Evolutionary conservation across 1,140 invertebrate genomes (phyloP).

Genomic region (Oryctes rhinoceros): DNA sequence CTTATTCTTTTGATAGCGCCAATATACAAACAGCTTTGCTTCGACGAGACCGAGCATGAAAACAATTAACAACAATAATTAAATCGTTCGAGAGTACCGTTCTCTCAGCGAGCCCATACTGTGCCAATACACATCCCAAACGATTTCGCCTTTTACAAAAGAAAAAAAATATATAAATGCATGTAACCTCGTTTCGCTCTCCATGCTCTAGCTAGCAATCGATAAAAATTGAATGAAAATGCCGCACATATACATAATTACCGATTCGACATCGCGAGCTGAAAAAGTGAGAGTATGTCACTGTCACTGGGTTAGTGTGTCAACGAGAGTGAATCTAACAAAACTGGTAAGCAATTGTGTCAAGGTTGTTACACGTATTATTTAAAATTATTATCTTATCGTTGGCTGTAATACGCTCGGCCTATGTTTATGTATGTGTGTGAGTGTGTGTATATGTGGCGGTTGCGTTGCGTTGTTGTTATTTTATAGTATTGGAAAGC

Average conservation of each 20-base stretch:
- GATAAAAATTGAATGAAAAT: slow-evolving; percentile 23
- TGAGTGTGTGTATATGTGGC: neutral
- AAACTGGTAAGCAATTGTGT: slow-evolving; percentile 42
- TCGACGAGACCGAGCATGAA: no score
- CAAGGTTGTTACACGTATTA: slow-evolving; percentile 40
- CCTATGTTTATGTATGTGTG: neutral
- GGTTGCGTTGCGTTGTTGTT: slow-evolving; percentile 4
- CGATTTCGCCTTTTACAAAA: neutral
- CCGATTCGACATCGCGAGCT: slow-evolving; percentile 2
- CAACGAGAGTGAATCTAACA: slow-evolving; percentile 43
- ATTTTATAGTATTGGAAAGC: neutral
- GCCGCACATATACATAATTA: slow-evolving; percentile 8
- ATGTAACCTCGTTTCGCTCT: neutral
- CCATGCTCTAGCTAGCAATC: neutral
- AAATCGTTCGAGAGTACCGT: no score
- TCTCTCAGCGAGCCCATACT: no score
- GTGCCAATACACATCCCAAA: no score
- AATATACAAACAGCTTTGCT: no score
- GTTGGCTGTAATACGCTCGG: neutral
- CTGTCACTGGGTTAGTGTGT: slow-evolving; percentile 41
- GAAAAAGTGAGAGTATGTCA: slow-evolving; percentile 40
- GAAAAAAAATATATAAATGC: slow-evolving; percentile 1
- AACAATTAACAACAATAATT: no score
- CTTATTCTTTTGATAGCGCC: no score
- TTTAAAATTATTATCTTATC: slow-evolving; percentile 41